Conservation (phyloP, 1,140 invertebrate species). For the Hypsibius dujardini region DNA sequence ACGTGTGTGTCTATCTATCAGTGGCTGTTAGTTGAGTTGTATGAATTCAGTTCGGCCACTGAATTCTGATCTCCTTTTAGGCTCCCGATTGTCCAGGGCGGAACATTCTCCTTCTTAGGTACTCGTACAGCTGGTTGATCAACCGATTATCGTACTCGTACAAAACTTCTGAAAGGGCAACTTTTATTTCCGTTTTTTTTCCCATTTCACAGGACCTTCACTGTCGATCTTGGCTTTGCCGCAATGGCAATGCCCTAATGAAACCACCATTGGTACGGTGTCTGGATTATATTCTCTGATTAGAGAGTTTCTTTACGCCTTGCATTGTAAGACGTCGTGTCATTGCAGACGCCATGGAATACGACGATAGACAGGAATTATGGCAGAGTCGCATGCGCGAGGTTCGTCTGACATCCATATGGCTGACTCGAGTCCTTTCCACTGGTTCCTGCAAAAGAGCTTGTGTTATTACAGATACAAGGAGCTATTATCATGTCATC, state of each 20-base stretch:
- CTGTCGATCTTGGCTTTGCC: constrained; percentile 60
- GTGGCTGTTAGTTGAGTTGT: not conserved
- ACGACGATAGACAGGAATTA: constrained; percentile 42
- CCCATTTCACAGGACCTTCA: constrained; percentile 40
- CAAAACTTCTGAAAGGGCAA: too few relatives aligned
- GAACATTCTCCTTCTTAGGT: constrained; percentile 60
- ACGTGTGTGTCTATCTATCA: not conserved
- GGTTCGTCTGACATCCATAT: constrained; percentile 23
- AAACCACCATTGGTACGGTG: constrained; percentile 8
- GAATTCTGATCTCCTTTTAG: constrained; percentile 30
- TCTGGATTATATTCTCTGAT: not conserved
- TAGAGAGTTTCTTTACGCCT: not conserved
- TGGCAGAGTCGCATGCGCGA: constrained; percentile 64
- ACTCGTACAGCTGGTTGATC: not conserved
- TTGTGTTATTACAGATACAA: constrained; percentile 38
- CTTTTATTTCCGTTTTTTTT: too few relatives aligned
- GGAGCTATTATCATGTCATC: constrained; percentile 66
- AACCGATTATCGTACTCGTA: too few relatives aligned
- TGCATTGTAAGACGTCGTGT: constrained; percentile 8
- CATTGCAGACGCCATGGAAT: constrained; percentile 20
- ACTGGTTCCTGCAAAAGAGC: not conserved
- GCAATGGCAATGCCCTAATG: constrained; percentile 46
- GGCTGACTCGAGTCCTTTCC: not conserved
- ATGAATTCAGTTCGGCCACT: too few relatives aligned
- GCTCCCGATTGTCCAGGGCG: constrained; percentile 53